phyloP scores from a whole-genome alignment of 2,888 invertebrate species.

The Julus scandinavius region DNA sequence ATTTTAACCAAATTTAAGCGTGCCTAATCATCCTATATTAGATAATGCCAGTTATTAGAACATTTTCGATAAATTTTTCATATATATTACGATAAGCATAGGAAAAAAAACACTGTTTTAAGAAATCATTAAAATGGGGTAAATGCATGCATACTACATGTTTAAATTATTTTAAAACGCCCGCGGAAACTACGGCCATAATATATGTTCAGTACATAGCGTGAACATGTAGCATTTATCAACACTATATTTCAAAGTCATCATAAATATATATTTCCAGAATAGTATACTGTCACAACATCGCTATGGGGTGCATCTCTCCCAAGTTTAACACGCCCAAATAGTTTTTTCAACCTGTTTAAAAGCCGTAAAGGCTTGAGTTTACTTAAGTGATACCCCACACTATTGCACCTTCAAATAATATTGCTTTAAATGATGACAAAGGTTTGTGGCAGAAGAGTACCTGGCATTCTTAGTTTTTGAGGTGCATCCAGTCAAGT shows the following conservation, averaged over 20 bases:
- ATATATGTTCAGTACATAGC: no score
- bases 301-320: neutral
- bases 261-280: neutral
- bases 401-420: conserved; percentile 14
- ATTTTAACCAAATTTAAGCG: no score
- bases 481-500: neutral
- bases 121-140: neutral
- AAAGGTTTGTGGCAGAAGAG: neutral
- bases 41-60: no score
- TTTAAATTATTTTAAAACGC: neutral
- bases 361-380: neutral
- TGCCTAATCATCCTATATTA: neutral
- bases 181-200: neutral
- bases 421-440: neutral
- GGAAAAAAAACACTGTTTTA: neutral
- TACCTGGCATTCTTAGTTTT: neutral
- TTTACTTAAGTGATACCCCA: neutral
- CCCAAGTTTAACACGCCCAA: neutral
- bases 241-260: neutral
- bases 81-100: neutral
- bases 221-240: neutral
- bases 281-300: conserved; percentile 15
- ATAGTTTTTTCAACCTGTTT: conserved; percentile 23
- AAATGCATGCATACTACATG: neutral
- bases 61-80: neutral